These are phyloP conservation scores for Cartodere bifasciata DNA, from an alignment of 2,888 invertebrate genomes.

Conservation along the genomic window DNA sequence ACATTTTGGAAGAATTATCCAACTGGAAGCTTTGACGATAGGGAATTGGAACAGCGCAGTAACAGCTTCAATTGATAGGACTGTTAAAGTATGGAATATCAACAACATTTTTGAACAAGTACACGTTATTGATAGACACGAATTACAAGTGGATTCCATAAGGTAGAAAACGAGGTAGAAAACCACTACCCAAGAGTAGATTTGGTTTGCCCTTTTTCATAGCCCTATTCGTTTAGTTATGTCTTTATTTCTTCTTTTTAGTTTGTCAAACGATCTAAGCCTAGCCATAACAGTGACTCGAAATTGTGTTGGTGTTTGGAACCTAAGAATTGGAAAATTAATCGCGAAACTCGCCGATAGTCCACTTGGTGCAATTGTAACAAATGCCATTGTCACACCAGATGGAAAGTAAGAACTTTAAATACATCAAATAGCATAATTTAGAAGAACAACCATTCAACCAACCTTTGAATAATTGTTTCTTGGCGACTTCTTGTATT, in stretches of 20 bases:
- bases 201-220: background rate
- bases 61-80: slow-evolving; percentile 93
- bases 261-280: slow-evolving; percentile 63
- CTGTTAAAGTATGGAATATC: slow-evolving; percentile 98
- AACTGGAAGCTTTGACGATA: slow-evolving; percentile 73
- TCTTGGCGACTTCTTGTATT: no score
- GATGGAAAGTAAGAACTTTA: slow-evolving; percentile 49
- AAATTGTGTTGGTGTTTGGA: slow-evolving; percentile 92
- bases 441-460: no score
- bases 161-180: slow-evolving; percentile 40
- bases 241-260: slow-evolving; percentile 24
- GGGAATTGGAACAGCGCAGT: slow-evolving; percentile 90
- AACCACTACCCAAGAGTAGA: background rate
- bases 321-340: slow-evolving; percentile 73
- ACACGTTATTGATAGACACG: slow-evolving; percentile 89
- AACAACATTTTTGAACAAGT: slow-evolving; percentile 98
- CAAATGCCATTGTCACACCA: slow-evolving; percentile 79
- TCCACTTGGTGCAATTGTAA: slow-evolving; percentile 86
- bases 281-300: slow-evolving; percentile 87
- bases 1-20: slow-evolving; percentile 92
- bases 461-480: no score
- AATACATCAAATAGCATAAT: no score
- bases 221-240: slow-evolving; percentile 1
- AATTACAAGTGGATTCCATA: slow-evolving; percentile 86
- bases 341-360: slow-evolving; percentile 80